phyloP scores from a whole-genome alignment of 2,888 invertebrate genomes.

The Hyalella azteca region DNA sequence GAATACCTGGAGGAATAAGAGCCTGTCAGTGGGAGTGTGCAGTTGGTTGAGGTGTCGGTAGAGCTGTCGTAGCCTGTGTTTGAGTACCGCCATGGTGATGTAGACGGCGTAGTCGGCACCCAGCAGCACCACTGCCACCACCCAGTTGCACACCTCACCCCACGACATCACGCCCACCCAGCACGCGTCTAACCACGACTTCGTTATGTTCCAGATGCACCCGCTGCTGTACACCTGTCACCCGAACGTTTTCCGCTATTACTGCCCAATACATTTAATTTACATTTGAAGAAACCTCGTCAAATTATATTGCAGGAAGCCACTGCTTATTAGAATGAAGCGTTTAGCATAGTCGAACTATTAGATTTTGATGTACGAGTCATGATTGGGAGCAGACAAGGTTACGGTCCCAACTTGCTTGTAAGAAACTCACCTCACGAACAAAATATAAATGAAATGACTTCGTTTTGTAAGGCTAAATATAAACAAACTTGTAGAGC shows the following conservation, averaged over 20 bases:
- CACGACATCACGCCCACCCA: constrained; percentile 36
- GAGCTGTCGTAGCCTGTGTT: constrained; percentile 4
- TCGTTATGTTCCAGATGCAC: constrained; percentile 15
- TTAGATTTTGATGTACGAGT: too few relatives aligned
- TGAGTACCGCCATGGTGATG: constrained; percentile 32
- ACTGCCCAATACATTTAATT: too few relatives aligned
- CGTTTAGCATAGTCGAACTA: too few relatives aligned
- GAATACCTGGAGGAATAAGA: constrained; percentile 2
- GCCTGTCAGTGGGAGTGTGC: background rate
- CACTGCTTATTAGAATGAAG: too few relatives aligned
- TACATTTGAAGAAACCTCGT: too few relatives aligned
- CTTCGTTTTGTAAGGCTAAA: background rate
- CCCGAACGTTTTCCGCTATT: background rate
- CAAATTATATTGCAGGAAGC: too few relatives aligned
- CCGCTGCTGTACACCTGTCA: constrained; percentile 18
- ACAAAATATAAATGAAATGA: too few relatives aligned
- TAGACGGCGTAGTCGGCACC: constrained; percentile 29
- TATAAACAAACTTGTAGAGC: constrained; percentile 1
- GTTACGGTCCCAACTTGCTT: too few relatives aligned
- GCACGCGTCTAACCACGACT: background rate
- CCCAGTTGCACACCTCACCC: constrained; percentile 17
- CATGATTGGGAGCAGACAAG: too few relatives aligned
- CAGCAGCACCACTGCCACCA: background rate
- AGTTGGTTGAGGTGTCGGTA: background rate
- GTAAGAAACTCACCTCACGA: too few relatives aligned